These are phyloP conservation scores for Rhopalosiphum maidis DNA, from an alignment of 1,140 invertebrate genomes.

Conservation along the genomic window DNA sequence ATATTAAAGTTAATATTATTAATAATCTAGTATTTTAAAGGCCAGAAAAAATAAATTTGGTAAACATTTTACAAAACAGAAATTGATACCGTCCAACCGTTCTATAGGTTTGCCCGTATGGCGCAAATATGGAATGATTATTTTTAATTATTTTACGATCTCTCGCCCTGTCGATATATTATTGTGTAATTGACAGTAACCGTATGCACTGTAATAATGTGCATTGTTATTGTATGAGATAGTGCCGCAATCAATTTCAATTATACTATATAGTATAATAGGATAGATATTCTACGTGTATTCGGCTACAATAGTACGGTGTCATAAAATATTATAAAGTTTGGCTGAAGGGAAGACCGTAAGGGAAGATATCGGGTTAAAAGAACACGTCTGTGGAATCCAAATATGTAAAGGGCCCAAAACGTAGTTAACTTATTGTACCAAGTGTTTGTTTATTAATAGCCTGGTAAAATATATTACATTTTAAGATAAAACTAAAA, in stretches of 20 bases:
- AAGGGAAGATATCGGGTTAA: not conserved
- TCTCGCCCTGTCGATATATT: not conserved
- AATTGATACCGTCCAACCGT: not conserved
- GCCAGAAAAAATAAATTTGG: no score
- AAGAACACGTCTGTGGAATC: no score
- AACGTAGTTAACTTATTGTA: no score
- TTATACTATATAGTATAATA: not conserved
- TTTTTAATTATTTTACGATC: not conserved
- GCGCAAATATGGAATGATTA: not conserved
- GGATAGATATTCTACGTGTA: not conserved
- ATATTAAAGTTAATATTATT: no score
- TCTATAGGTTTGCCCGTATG: not conserved
- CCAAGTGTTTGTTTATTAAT: no score
- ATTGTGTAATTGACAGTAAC: not conserved
- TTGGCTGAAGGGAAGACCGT: not conserved
- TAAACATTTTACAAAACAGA: not conserved
- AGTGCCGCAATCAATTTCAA: not conserved
- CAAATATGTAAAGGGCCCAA: no score
- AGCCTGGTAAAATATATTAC: no score
- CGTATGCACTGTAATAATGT: not conserved
- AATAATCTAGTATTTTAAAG: no score
- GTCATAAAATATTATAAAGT: not conserved
- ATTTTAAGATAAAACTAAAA: not conserved
- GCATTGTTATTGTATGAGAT: not conserved
- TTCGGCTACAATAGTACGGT: not conserved